Evolutionary conservation across 2,797 vertebrate species (phyloP).

Genomic region (Hydrocynus forskahlii): DNA sequence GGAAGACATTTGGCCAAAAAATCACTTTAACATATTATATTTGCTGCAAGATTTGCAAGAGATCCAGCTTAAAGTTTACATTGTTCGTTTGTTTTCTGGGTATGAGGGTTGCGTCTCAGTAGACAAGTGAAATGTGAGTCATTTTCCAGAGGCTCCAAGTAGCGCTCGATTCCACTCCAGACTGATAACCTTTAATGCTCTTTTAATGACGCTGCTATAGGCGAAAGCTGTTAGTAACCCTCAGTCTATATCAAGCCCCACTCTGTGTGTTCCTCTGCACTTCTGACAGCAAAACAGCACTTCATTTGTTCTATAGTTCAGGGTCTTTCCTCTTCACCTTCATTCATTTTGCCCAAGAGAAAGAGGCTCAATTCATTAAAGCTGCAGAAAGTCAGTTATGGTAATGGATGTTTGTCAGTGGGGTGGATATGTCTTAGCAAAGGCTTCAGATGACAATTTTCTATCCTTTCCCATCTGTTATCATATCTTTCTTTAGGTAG

Average conservation of each 20-base stretch:
- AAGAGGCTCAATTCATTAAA: constrained; percentile 73
- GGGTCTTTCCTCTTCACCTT: not conserved
- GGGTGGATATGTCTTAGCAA: constrained; percentile 61
- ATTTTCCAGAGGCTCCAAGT: not conserved
- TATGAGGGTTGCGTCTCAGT: too few relatives aligned
- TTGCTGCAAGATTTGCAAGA: too few relatives aligned
- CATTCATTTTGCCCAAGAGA: constrained; percentile 58
- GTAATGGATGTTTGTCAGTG: constrained; percentile 67
- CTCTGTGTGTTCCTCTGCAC: not conserved
- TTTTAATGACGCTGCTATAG: not conserved
- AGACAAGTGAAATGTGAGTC: too few relatives aligned
- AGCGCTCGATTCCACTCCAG: not conserved
- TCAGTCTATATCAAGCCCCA: not conserved
- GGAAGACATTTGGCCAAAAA: too few relatives aligned
- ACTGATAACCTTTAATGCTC: not conserved
- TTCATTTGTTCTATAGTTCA: not conserved
- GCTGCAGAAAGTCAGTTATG: constrained; percentile 77
- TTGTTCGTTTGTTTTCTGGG: too few relatives aligned
- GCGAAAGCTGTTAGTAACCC: not conserved
- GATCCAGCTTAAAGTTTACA: too few relatives aligned
- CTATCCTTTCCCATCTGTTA: constrained; percentile 66
- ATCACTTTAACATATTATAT: too few relatives aligned
- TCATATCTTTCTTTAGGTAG: constrained; percentile 67
- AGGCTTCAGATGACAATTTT: constrained; percentile 55
- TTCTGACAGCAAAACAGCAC: not conserved